Conservation (phyloP, 2,888 invertebrate genomes). For the Lampropteryx suffumata region DNA sequence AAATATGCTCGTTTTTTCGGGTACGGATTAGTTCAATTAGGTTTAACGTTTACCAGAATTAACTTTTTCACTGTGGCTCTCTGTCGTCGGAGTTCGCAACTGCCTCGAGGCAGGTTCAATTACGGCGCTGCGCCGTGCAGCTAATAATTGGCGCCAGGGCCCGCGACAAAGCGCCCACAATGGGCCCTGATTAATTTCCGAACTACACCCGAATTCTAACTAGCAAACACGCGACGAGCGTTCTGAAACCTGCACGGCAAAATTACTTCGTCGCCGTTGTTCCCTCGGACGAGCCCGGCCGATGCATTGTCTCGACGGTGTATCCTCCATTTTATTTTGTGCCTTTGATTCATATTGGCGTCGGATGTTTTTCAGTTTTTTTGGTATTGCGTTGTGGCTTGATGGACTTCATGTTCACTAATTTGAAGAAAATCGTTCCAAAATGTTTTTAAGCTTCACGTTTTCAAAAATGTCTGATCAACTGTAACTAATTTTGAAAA, state of each 20-base stretch:
- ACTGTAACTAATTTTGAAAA: too few relatives aligned
- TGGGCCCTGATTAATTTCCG: slow-evolving; percentile 80
- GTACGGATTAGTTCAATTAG: slow-evolving; percentile 8
- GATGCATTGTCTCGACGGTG: slow-evolving; percentile 40
- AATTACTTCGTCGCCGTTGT: slow-evolving; percentile 63
- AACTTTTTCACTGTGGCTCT: slow-evolving; percentile 48
- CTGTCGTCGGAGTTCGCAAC: slow-evolving; percentile 42
- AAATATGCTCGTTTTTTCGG: neutral
- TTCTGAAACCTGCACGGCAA: slow-evolving; percentile 57
- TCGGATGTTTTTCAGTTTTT: slow-evolving; percentile 28
- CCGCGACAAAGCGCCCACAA: slow-evolving; percentile 80
- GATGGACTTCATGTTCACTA: slow-evolving; percentile 2
- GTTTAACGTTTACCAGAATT: slow-evolving; percentile 19
- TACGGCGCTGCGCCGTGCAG: slow-evolving; percentile 63
- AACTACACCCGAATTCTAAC: slow-evolving; percentile 81
- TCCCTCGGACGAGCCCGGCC: slow-evolving; percentile 42
- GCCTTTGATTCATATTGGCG: slow-evolving; percentile 34
- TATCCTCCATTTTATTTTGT: slow-evolving; percentile 31
- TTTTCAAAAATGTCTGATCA: too few relatives aligned
- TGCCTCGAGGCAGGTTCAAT: slow-evolving; percentile 70
- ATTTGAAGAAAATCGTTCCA: slow-evolving; percentile 10
- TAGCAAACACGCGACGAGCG: slow-evolving; percentile 72
- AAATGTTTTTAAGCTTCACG: too few relatives aligned
- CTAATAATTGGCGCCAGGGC: slow-evolving; percentile 77
- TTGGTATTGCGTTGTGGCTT: slow-evolving; percentile 17